Evolutionary conservation across 2,113 vertebrate genomes (phyloP).

Genomic region (Ceratotherium simum): DNA sequence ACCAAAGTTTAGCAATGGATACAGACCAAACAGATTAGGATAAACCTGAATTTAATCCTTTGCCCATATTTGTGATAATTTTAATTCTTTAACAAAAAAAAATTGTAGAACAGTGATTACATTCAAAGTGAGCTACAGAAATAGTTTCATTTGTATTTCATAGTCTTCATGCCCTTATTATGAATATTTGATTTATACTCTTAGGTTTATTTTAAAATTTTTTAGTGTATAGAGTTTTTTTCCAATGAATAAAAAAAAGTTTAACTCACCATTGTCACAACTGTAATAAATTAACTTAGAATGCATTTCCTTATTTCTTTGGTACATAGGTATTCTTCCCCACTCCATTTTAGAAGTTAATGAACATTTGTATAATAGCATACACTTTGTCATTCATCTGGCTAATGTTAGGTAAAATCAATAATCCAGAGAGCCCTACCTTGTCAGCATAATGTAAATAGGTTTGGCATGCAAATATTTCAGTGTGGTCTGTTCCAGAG

Average conservation of each 20-base stretch:
- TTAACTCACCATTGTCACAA: not conserved
- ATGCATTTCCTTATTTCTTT: conserved; percentile 48
- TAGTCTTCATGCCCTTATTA: not conserved
- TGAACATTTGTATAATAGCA: not conserved
- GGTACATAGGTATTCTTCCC: not conserved
- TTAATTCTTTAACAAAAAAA: conserved; percentile 19
- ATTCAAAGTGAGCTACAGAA: conserved; percentile 38
- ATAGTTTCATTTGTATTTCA: conserved; percentile 18
- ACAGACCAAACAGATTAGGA: not conserved
- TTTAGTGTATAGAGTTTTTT: not conserved
- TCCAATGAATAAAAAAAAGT: not conserved
- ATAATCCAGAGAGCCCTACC: not conserved
- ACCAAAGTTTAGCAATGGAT: not conserved
- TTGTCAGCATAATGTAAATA: not conserved
- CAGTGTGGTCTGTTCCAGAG: not conserved
- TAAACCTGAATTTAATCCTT: conserved; percentile 42
- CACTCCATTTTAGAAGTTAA: conserved; percentile 7
- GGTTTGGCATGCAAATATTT: not conserved
- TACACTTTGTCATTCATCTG: not conserved
- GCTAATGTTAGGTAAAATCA: not conserved
- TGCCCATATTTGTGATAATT: conserved; percentile 20
- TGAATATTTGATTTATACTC: conserved; percentile 20
- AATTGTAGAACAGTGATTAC: not conserved
- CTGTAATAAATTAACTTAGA: not conserved
- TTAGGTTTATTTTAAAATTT: not conserved